Conservation (phyloP, 2,888 invertebrate species). For the Toxonevra muliebris region DNA sequence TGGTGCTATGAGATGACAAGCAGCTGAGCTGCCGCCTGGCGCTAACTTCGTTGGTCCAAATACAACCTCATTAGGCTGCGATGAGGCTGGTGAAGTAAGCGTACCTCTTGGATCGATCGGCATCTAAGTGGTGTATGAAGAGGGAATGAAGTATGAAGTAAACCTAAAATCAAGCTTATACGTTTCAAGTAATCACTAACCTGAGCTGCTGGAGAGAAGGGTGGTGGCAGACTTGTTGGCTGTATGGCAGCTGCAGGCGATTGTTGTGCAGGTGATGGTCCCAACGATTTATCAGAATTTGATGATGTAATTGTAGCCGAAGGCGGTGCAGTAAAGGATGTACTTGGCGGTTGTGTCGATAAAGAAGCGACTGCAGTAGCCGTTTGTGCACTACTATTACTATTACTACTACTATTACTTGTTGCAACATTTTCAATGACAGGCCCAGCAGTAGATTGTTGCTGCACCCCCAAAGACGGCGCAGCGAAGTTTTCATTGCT, state of each 20-base stretch:
- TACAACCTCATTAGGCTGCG: conserved; percentile 18
- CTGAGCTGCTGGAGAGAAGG: conserved; percentile 68
- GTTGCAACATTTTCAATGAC: conserved; percentile 25
- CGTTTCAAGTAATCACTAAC: conserved; percentile 40
- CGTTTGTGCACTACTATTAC: conserved; percentile 13
- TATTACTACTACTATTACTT: conserved; percentile 34
- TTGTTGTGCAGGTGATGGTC: conserved; percentile 29
- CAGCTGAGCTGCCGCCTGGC: conserved; percentile 48
- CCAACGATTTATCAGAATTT: conserved; percentile 24
- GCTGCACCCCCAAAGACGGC: conserved; percentile 58
- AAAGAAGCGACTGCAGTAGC: conserved; percentile 27
- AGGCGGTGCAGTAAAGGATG: conserved; percentile 23
- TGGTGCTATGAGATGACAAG: conserved; percentile 16
- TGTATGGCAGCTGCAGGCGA: conserved; percentile 74
- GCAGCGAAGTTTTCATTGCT: conserved; percentile 39
- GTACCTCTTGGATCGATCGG: conserved; percentile 54
- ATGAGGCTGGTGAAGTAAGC: conserved; percentile 12
- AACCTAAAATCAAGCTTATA: conserved; percentile 21
- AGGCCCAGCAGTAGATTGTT: conserved; percentile 71
- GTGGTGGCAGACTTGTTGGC: conserved; percentile 73
- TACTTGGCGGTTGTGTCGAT: conserved; percentile 20
- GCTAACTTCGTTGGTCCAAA: conserved; percentile 52
- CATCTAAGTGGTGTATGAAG: background rate
- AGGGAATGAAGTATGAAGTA: conserved; percentile 10
- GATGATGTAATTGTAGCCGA: conserved; percentile 15